Base-by-base conservation (phyloP, 2,113 vertebrate genomes). In the Notothenia rossii region DNA sequence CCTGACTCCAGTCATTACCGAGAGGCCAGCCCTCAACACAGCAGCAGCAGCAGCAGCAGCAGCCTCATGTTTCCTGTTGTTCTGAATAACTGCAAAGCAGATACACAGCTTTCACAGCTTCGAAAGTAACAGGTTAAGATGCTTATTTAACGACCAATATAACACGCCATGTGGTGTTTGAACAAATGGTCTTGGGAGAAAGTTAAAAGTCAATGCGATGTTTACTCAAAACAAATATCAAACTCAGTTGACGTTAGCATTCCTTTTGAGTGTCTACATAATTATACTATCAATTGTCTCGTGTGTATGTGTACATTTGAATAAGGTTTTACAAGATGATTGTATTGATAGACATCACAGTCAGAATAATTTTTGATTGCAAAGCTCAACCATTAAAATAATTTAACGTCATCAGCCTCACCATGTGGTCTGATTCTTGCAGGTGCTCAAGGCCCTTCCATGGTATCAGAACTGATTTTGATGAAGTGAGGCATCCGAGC, bases 1-100 rank as follows among this genome's bases (percentile, higher is more conserved):
- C 92, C 93, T 93, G 92, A 92, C 90, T 92, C 91, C 88, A 58
- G 81, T 86, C 70, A 68, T 67, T 71, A 70, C 69, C 1, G 82
- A 17, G 87, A 83, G 92, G 78, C 81, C 89, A 79, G 59, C 85
- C 89, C 86, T 84, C 85, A 75, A 22, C 55, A 53, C 83, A 60
- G 58, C n/a, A 54, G 48, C 61, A 33, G 66, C 83, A 60, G 58
- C n/a, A 54, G 48, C 61, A 33, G 66, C 79, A 29, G 56, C 84
- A 45, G 87, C 86, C 60, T 88, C 83, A 78, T 63, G 89, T 85
- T 90, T 89, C 89, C 91, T 91, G 90, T 88, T 89, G 81, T 88
- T 48, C 56, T 7, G 49, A 58, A 7, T 53, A 36, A 14, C 62
- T 46, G 61, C 75, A 67, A 7, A 77, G 66, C 64, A 53, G 25